Evolutionary conservation across 2,888 invertebrate species (phyloP).

Genomic region (Stramonita haemastoma): DNA sequence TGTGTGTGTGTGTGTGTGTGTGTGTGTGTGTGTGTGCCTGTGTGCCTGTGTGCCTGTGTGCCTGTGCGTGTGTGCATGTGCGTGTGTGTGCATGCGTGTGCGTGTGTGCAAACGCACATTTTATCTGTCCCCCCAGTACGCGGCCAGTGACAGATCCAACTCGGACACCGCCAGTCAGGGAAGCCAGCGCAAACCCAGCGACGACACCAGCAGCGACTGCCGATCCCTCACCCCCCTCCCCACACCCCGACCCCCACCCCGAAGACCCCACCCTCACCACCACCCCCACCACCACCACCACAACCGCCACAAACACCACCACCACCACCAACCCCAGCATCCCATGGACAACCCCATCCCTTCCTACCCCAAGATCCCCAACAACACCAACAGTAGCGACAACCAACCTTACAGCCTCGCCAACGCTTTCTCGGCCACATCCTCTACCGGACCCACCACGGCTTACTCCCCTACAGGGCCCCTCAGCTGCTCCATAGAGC

Average conservation of each 20-base stretch:
- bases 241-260: constrained; percentile 3
- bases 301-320: background rate
- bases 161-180: background rate
- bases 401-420: background rate
- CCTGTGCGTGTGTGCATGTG: background rate
- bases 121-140: background rate
- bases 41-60: background rate
- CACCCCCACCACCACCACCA: background rate
- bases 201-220: background rate
- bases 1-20: background rate
- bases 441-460: background rate
- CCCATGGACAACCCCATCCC: background rate
- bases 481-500: constrained; percentile 25
- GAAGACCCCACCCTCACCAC: background rate
- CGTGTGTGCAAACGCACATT: background rate
- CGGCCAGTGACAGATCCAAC: background rate
- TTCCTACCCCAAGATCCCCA: too few species aligned
- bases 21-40: background rate
- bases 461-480: background rate
- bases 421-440: background rate
- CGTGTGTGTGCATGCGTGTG: constrained; percentile 17
- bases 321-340: background rate
- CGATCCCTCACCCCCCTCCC: background rate
- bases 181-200: constrained; percentile 14
- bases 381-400: background rate